Base-by-base conservation (phyloP, 2,888 invertebrate genomes). In the Eupithecia exiguata region DNA sequence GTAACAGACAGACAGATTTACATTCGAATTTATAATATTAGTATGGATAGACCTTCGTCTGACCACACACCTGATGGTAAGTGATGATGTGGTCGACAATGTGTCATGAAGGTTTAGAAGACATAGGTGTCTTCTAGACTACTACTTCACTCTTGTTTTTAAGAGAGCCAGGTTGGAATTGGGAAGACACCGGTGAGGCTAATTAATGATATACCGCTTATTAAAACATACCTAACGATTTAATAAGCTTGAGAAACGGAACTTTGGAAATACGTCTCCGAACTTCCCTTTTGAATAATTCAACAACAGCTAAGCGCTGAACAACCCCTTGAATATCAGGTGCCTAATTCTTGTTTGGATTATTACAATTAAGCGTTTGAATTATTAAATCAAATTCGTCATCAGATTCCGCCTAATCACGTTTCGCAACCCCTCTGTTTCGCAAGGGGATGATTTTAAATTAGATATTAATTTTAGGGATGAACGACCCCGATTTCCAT, bases 401-500 rank as follows among this genome's bases (percentile, higher is more conserved):
- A 88, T 83, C 82, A 82, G 84, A 84, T 86, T 84, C 76, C 82
- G 80, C 82, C 82, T 84, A 86, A 88, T 85, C 85, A 84, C 82
- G 84, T 84, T 83, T 81, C 77, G 79, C 78, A 72, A 72, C 79
- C 80, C 81, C 79, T 79, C 77, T 79, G 80, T 80, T 77, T 74
- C 70, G 69, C 76, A 76, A 83, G 83, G 86, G 86, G 86, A 78
- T 86, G 86, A 84, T 87, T 88, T 87, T 86, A 91, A 92, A 92
- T 92, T 92, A 92, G 78, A 92, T 93, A 91, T 89, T 90, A 91
- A 93, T 92, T 92, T 91, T 81, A 86, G 86, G 91, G 90, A 89
- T 85, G 87, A 86, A 85, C 84, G 81, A 87, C 89, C 88, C 82
- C 82, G 79, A 80, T 84, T 80, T 79, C 77, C 74, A 79, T 79